Base-by-base conservation (phyloP, 2,797 vertebrate species). In the Pterois miles region DNA sequence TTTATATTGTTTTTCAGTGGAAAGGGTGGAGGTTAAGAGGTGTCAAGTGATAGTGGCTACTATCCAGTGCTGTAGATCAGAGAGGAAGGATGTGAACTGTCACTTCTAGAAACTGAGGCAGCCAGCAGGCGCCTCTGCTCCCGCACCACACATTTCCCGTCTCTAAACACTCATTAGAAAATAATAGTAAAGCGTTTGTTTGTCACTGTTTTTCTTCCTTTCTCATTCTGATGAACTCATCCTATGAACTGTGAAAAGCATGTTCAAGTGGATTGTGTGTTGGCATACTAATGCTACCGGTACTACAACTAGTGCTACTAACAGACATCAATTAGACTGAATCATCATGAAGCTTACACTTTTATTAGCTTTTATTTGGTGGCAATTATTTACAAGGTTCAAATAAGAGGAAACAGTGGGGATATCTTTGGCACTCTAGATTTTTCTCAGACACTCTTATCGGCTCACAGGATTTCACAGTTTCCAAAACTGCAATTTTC, bases 21-120 rank as follows among this genome's bases (percentile, higher is more conserved):
- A 86, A 74, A 2, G 18, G 18, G n/a, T 56, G 25, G 9, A 52
- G 74, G 69, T 78, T 36, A 27, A 59, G 38, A 87, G 59, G 77
- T 89, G 81, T 88, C 64, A 76, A 22, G 18, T 16, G 78, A 70
- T 76, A 68, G 34, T 18, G 25, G 56, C 34, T 36, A 3, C n/a
- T 25, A 29, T 82, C 46, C 52, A 14, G 23, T 9, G 29, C 12
- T 18, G 8, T 6, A 0, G 5, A 10, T 74, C 50, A 60, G 16
- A 74, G 2, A 81, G 91, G 89, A 94, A 93, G 92, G 92, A 93
- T 85, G 23, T 87, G 65, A 79, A 80, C 23, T 84, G 70, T 86
- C 77, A 76, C 57, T 81, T 85, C 36, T 57, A 53, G 22, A 85
- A 74, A 86, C 40, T 40, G 34, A 67, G 25, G 46, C 86, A 80